A percentile compares a stretch with the other conserved stretches of the same genome.
Conservation (phyloP, 1,140 invertebrate species). For the Panulirus ornatus region DNA sequence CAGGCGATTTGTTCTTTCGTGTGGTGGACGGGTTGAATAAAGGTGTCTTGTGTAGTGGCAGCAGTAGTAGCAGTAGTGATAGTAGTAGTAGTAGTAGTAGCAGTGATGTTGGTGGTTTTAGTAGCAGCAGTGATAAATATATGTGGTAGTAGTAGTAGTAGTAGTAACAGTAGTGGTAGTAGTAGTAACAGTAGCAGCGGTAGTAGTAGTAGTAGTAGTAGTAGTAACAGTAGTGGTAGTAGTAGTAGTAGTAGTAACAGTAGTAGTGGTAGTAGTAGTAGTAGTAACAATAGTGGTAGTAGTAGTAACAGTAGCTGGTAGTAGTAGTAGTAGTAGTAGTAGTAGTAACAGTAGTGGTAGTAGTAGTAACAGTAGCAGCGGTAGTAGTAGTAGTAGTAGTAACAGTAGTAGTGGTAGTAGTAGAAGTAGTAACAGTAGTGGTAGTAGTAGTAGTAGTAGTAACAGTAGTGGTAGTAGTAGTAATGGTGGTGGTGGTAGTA, state of each 20-base stretch:
- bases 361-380: not conserved
- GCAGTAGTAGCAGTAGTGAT: too few relatives aligned
- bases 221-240: not conserved
- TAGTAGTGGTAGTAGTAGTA: not conserved
- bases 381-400: not conserved
- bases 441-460: not conserved
- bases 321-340: not conserved
- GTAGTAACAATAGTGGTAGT: not conserved
- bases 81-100: too few relatives aligned
- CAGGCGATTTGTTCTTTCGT: too few relatives aligned
- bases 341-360: not conserved
- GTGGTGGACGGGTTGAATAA: too few relatives aligned
- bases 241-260: not conserved
- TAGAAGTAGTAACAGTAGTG: too few relatives aligned
- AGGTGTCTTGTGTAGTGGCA: too few relatives aligned
- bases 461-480: constrained; percentile 7
- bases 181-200: not conserved
- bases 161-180: not conserved
- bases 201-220: not conserved
- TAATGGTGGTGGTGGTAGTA: not conserved
- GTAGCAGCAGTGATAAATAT: too few relatives aligned
- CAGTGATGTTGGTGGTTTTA: too few relatives aligned
- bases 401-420: not conserved
- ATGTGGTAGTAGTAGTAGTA: not conserved
- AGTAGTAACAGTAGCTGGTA: not conserved